A percentile compares a stretch with the other conserved stretches of the same genome.
phyloP scores from a whole-genome alignment of 2,113 vertebrate species.

The Poecile atricapillus region DNA sequence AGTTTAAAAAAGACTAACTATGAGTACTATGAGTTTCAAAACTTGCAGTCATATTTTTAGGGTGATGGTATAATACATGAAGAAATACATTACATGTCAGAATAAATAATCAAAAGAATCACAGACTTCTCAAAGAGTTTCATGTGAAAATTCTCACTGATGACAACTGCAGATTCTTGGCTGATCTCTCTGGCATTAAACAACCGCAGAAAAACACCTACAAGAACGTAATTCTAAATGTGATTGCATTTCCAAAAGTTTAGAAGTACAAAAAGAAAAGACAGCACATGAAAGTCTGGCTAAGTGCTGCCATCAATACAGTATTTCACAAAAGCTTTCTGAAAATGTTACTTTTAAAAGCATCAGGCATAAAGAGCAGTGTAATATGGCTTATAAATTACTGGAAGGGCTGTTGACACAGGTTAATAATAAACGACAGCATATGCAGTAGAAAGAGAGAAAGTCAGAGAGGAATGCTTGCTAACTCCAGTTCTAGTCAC shows the following conservation, averaged over 20 bases:
- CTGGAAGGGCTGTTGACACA: background rate
- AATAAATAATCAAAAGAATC: background rate
- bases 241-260: background rate
- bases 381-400: conserved; percentile 19
- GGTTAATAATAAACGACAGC: background rate
- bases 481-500: background rate
- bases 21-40: background rate
- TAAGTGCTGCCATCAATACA: background rate
- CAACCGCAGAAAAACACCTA: background rate
- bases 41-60: background rate
- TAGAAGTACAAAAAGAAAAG: background rate
- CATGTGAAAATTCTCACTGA: background rate
- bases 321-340: background rate
- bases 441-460: background rate
- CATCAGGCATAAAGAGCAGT: background rate
- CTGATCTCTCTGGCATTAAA: background rate
- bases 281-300: background rate
- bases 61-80: background rate
- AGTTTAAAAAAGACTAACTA: background rate
- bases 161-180: background rate
- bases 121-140: background rate
- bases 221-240: background rate
- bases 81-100: background rate
- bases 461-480: background rate
- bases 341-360: conserved; percentile 31